Evolutionary conservation across 1,140 invertebrate genomes (phyloP), one percentile per base, ranked within the genome.

Genomic region (Hylyphantes graminicola): DNA sequence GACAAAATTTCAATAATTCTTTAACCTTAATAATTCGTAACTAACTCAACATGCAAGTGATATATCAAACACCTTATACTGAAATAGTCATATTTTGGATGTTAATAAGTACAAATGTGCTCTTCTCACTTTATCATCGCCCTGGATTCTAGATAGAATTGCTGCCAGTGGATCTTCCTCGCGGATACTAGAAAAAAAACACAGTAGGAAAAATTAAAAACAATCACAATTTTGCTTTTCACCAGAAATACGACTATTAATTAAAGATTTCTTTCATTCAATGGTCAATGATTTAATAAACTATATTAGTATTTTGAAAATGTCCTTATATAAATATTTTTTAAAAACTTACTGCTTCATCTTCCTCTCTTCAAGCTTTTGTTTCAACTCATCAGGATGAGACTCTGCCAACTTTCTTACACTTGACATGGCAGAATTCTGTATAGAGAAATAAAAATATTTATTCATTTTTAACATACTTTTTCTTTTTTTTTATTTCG

Each of bases 281-380:
- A n/a, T n/a, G n/a, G n/a, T n/a, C n/a, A n/a, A n/a, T n/a, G n/a
- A n/a, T n/a, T n/a, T n/a, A n/a, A n/a, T n/a, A n/a, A n/a, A n/a
- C n/a, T n/a, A n/a, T n/a, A n/a, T n/a, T n/a, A n/a, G n/a, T n/a
- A n/a, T n/a, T n/a, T n/a, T n/a, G n/a, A n/a, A n/a, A n/a, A n/a
- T n/a, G n/a, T n/a, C n/a, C n/a, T n/a, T n/a, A n/a, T n/a, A n/a
- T n/a, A n/a, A n/a, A n/a, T n/a, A n/a, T n/a, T n/a, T n/a, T n/a
- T n/a, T n/a, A n/a, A 35, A 75, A 48, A 87, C 85, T 87, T 88
- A 91, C 90, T 91, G 91, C 87, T 90, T 90, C 7, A 87, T 86
- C 86, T 91, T 91, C 6, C 91, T 86, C 63, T 91, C 89, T 86
- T 91, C 90, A 88, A 91, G 91, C 87, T 90, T 91, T 50, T 89